These are phyloP conservation scores for Desmophyllum pertusum DNA, from an alignment of 92 coral and sea anemone species.

Conservation along the genomic window DNA sequence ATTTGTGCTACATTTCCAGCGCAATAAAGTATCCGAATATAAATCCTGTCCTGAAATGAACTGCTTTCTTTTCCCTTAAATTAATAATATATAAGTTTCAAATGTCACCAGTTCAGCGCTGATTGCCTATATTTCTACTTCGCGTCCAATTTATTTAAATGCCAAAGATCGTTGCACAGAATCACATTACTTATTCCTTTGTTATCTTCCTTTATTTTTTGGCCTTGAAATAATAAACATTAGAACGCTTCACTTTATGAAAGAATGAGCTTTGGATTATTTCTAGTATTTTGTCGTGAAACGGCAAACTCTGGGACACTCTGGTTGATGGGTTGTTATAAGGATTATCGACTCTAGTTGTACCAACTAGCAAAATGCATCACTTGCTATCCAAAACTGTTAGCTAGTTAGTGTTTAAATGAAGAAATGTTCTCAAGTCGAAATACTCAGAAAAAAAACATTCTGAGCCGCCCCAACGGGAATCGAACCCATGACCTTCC, in stretches of 20 bases:
- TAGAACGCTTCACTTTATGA: neutral
- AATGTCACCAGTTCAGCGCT: neutral
- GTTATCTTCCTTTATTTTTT: neutral
- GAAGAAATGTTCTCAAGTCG: too few relatives aligned
- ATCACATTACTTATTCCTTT: neutral
- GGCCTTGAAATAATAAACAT: neutral
- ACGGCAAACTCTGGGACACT: neutral
- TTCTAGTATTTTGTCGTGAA: too few relatives aligned
- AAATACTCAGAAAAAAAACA: too few relatives aligned
- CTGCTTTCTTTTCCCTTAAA: constrained; percentile 11
- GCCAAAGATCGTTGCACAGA: neutral
- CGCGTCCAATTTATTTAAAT: too few relatives aligned
- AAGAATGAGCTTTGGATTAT: neutral
- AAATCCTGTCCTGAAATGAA: neutral
- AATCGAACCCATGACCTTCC: too few relatives aligned
- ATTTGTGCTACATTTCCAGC: neutral
- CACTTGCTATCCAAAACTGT: neutral
- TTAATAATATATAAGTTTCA: neutral
- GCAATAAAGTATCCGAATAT: neutral
- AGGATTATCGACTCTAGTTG: neutral
- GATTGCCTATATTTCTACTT: too few relatives aligned
- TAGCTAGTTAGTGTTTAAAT: neutral
- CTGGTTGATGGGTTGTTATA: neutral
- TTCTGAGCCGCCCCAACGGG: too few relatives aligned
- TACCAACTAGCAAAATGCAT: neutral